Conservation (phyloP, 2,113 vertebrate genomes). For the Nycticebus coucang region DNA sequence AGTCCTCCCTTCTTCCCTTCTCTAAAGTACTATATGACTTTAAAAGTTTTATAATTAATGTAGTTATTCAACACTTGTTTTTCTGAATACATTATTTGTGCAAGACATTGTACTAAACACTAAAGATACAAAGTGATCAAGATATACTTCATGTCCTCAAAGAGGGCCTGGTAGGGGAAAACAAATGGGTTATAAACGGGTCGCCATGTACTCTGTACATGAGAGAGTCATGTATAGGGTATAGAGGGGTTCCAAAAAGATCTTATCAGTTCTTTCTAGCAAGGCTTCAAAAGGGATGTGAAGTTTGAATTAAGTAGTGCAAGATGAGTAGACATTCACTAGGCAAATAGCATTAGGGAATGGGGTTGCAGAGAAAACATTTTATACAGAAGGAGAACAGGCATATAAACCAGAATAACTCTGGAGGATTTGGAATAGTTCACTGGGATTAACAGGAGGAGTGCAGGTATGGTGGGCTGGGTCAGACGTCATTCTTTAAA, state of each 20-base stretch:
- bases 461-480: neutral
- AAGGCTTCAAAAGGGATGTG: slow-evolving; percentile 28
- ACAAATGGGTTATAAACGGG: neutral
- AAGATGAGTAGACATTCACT: slow-evolving; percentile 12
- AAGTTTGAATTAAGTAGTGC: neutral
- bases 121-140: slow-evolving; percentile 9
- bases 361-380: neutral
- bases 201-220: neutral
- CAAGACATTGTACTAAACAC: neutral
- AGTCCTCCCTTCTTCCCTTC: neutral
- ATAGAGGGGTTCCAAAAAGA: slow-evolving; percentile 9
- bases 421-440: neutral
- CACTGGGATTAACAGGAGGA: neutral
- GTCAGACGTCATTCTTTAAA: neutral
- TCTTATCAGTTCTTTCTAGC: slow-evolving; percentile 11
- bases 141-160: neutral
- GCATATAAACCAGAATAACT: neutral
- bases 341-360: slow-evolving; percentile 11
- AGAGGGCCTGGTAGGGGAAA: neutral
- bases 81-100: slow-evolving; percentile 18
- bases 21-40: slow-evolving; percentile 18
- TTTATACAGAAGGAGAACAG: neutral
- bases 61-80: neutral
- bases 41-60: slow-evolving; percentile 33
- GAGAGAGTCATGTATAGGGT: neutral